These are phyloP conservation scores for Mycteria americana DNA, from an alignment of 2,797 vertebrate genomes.

Conservation along the genomic window DNA sequence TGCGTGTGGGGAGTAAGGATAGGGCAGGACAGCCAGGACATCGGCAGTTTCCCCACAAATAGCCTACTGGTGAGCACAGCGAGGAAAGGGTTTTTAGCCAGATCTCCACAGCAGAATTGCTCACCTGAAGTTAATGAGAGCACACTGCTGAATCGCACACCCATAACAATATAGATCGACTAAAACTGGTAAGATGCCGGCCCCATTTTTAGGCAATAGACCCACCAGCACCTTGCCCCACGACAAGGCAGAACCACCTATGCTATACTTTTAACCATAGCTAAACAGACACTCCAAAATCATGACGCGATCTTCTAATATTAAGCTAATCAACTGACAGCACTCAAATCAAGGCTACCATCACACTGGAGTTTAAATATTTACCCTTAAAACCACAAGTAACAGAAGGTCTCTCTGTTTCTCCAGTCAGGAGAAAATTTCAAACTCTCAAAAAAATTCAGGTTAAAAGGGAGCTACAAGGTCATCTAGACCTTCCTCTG, in stretches of 20 bases:
- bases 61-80: neutral
- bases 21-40: neutral
- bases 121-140: neutral
- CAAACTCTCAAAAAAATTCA: neutral
- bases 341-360: neutral
- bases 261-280: neutral
- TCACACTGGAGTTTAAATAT: neutral
- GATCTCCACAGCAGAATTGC: neutral
- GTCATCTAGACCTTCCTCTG: neutral
- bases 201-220: neutral
- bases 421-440: neutral
- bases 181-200: neutral
- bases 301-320: accelerated
- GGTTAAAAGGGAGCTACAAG: neutral
- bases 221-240: neutral
- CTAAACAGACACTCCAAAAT: neutral
- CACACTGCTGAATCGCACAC: neutral
- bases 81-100: neutral
- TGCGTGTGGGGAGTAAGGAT: neutral
- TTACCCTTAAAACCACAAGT: neutral
- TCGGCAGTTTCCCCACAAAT: neutral
- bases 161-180: neutral
- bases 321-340: neutral
- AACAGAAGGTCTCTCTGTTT: neutral
- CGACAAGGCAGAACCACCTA: neutral